Evolutionary conservation across 2,888 invertebrate genomes (phyloP).

Genomic region (Caradrina clavipalpis): DNA sequence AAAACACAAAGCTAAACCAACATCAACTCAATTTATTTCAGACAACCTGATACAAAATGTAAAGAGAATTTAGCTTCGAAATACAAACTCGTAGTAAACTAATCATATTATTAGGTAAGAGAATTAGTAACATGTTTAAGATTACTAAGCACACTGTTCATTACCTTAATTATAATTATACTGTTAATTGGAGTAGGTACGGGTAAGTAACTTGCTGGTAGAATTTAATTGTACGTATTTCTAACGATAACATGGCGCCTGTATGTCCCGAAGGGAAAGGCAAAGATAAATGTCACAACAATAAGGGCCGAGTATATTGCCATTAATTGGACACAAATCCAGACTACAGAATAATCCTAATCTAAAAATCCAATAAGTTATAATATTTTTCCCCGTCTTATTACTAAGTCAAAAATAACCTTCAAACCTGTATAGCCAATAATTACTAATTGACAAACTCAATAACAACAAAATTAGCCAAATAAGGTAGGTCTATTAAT

Average conservation of each 20-base stretch:
- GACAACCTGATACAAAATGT: conserved; percentile 11
- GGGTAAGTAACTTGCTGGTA: not conserved
- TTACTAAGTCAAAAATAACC: too few species aligned
- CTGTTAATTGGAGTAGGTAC: conserved; percentile 24
- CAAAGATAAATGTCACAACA: too few species aligned
- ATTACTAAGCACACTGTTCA: conserved; percentile 26
- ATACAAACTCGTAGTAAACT: conserved; percentile 24
- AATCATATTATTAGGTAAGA: conserved; percentile 19
- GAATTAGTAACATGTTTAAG: conserved; percentile 22
- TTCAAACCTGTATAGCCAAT: too few species aligned
- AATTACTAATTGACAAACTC: too few species aligned
- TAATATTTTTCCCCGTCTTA: too few species aligned
- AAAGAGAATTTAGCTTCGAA: conserved; percentile 4
- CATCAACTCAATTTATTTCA: not conserved
- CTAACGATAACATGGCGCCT: not conserved
- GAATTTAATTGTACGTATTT: conserved; percentile 19
- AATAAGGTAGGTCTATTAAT: not conserved
- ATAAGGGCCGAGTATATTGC: too few species aligned
- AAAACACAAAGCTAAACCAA: not conserved
- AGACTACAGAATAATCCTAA: too few species aligned
- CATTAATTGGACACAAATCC: too few species aligned
- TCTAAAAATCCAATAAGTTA: too few species aligned
- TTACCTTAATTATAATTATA: conserved; percentile 28
- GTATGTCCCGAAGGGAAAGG: not conserved
- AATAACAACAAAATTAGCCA: not conserved